Evolutionary conservation across 2,797 vertebrate genomes (phyloP), one percentile per base, ranked within the genome.

Genomic region (Alosa sapidissima): DNA sequence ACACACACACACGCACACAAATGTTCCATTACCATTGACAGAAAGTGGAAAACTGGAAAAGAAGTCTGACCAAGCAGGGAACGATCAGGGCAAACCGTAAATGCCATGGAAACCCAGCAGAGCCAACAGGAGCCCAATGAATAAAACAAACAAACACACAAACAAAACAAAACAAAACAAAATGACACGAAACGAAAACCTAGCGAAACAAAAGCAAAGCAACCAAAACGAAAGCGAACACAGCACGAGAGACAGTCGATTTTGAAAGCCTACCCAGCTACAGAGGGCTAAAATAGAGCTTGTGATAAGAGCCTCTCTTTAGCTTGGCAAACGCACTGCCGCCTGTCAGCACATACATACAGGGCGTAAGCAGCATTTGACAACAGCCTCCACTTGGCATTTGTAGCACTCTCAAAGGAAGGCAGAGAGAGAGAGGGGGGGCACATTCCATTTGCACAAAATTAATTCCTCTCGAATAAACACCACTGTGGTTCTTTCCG

Each of bases 391-490:
- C 16, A 78, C 72, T 78, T 78, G 72, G 41, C 72, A 78, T 78
- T 45, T 78, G 72, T 19, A 78, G 36, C 19, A 21, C 72, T 78
- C 72, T 78, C 72, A 78, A 5, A 47, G 36, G 33, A 75, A 16
- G 55, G 7, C 3, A 62, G 62, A 68, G 62, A 6, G 62, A 68
- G 9, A 36, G 62, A 36, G 62, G 6, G 14, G 41, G 68, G 41
- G 68, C 85, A 89, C 86, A 89, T 89, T 87, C 92, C 91, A 92
- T 94, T 94, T 93, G 91, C 89, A 91, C 90, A 91, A 91, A 92
- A 94, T 93, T 93, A 94, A 93, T 95, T 93, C 93, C 93, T 90
- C 93, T 87, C 91, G 92, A 94, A 90, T 87, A 91, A 94, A 89
- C 94, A 91, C 91, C 41, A 78, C 72, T 47, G 72, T 78, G 72